Conservation (phyloP, 2,888 invertebrate species). For the Caenorhabditis sp. region DNA sequence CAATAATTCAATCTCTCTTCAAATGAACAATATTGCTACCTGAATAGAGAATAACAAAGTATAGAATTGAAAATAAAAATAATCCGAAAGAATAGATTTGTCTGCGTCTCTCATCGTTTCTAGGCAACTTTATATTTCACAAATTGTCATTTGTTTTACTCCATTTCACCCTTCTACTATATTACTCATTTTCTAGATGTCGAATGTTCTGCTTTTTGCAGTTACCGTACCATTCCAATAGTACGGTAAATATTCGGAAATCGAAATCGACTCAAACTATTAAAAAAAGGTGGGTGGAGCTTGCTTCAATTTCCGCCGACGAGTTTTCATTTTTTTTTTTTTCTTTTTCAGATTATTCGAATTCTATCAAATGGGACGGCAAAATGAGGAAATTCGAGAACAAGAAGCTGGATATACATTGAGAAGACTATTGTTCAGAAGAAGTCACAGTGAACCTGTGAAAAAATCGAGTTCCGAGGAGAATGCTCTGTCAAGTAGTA, state of each 20-base stretch:
- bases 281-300: conserved; percentile 8
- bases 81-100: not conserved
- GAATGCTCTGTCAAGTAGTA: conserved; percentile 13
- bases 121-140: not conserved
- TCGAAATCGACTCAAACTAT: conserved; percentile 1
- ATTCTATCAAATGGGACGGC: conserved; percentile 15
- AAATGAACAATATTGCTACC: too few relatives aligned
- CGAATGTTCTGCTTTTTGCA: conserved; percentile 42
- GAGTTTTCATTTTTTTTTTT: not conserved
- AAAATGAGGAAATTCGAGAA: conserved; percentile 2
- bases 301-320: not conserved
- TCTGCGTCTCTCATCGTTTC: conserved; percentile 1
- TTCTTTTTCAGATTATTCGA: conserved; percentile 25
- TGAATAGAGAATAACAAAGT: not conserved
- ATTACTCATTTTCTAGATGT: not conserved
- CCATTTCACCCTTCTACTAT: not conserved
- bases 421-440: conserved; percentile 21
- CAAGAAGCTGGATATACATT: conserved; percentile 3
- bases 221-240: conserved; percentile 32
- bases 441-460: conserved; percentile 33
- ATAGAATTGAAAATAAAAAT: too few relatives aligned
- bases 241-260: conserved; percentile 24
- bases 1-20: too few relatives aligned
- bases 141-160: not conserved
- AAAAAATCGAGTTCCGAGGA: conserved; percentile 4